Conservation (phyloP, 2,113 vertebrate genomes). For the Archilochus colubris region DNA sequence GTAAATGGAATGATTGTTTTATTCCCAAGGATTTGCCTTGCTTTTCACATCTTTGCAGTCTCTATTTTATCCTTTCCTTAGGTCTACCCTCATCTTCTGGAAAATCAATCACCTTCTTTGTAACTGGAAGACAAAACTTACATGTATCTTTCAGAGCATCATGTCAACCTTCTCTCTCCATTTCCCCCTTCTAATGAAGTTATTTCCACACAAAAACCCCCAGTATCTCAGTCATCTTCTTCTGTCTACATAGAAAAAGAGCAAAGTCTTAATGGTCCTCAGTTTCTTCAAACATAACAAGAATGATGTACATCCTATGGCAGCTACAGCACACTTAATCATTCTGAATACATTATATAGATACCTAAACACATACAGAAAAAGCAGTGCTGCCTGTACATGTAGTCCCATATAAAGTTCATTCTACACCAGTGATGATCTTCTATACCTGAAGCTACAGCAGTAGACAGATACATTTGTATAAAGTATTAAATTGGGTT, state of each 20-base stretch:
- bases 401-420: background rate
- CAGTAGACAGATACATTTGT: background rate
- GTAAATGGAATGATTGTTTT: background rate
- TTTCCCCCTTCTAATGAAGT: background rate
- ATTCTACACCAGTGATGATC: background rate
- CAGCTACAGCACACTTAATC: background rate
- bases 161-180: background rate
- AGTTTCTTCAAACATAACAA: background rate
- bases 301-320: background rate
- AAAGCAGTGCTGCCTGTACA: background rate
- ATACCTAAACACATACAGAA: background rate
- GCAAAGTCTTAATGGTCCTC: background rate
- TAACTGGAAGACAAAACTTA: background rate
- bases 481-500: background rate
- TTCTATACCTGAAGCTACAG: background rate
- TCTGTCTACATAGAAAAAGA: background rate
- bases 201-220: background rate
- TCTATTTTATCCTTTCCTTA: background rate
- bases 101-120: background rate
- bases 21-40: background rate
- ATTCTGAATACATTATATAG: background rate
- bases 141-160: background rate
- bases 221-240: background rate
- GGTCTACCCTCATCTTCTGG: background rate
- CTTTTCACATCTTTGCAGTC: background rate